Percentiles rank a stretch among this genome's conserved stretches.
Evolutionary conservation across 2,113 vertebrate species (phyloP).

Genomic region (Anguilla rostrata): DNA sequence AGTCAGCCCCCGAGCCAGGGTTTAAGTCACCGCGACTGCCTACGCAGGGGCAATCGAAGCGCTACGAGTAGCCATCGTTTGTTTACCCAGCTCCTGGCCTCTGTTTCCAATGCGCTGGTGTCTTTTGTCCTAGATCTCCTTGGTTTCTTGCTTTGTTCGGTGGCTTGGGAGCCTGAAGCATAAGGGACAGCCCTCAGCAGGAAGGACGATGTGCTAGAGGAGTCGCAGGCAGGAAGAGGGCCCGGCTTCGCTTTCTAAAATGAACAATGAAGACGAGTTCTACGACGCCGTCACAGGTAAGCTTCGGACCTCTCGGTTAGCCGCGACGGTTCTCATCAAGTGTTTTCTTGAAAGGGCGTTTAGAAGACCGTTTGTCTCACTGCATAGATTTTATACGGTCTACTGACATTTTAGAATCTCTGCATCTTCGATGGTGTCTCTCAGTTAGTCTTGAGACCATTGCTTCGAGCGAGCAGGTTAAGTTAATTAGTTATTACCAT

Average conservation of each 20-base stretch:
- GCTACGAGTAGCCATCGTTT: not conserved
- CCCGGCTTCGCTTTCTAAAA: conserved; percentile 61
- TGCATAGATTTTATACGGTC: no score
- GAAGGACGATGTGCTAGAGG: conserved; percentile 69
- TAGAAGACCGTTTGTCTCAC: no score
- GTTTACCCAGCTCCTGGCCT: not conserved
- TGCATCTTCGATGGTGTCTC: no score
- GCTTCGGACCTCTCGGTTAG: not conserved
- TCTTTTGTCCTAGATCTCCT: conserved; percentile 16
- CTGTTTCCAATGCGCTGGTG: not conserved
- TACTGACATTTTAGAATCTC: no score
- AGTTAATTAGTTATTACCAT: no score
- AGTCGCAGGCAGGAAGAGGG: conserved; percentile 27
- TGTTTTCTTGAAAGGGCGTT: no score
- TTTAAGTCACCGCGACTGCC: not conserved
- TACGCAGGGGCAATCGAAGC: not conserved
- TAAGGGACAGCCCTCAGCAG: conserved; percentile 20
- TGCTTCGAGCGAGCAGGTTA: no score
- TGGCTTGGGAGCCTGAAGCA: not conserved
- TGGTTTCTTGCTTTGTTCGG: conserved; percentile 23
- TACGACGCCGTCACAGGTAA: conserved; percentile 95
- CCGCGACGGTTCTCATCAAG: not conserved
- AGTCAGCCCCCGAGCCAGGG: not conserved
- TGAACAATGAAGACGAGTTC: conserved; percentile 97
- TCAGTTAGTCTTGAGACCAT: no score